These are phyloP conservation scores for Myotis yumanensis DNA, from an alignment of 2,113 vertebrate species.

Conservation along the genomic window DNA sequence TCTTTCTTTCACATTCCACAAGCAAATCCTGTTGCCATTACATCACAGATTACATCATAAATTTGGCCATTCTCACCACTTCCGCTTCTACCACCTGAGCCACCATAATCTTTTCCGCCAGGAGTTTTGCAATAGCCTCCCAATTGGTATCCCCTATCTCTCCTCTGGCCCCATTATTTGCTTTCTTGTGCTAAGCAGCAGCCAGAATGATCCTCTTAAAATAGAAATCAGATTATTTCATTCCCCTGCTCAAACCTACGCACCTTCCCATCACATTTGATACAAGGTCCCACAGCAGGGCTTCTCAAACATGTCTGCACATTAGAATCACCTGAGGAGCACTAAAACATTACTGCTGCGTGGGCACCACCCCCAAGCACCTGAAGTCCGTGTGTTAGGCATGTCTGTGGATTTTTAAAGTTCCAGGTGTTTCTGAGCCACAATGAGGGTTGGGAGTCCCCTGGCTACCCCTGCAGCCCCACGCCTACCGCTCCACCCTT, in stretches of 20 bases:
- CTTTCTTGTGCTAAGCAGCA: not conserved
- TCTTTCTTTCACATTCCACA: not conserved
- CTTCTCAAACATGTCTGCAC: not conserved
- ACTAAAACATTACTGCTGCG: not conserved
- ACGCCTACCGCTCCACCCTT: fast-evolving
- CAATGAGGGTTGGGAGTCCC: not conserved
- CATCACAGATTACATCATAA: not conserved
- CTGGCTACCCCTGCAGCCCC: not conserved
- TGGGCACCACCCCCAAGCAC: not conserved
- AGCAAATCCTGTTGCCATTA: not conserved
- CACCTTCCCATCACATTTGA: not conserved
- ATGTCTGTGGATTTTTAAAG: not conserved
- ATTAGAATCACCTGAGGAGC: not conserved
- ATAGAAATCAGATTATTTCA: not conserved
- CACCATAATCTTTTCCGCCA: not conserved
- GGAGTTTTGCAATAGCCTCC: not conserved
- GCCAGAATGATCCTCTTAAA: not conserved
- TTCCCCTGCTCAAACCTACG: not conserved
- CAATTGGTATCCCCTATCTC: not conserved
- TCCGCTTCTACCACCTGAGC: not conserved
- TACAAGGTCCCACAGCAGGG: not conserved
- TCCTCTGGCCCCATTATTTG: not conserved
- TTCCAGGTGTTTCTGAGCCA: not conserved
- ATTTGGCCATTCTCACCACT: not conserved
- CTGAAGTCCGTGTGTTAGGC: not conserved